phyloP scores from a whole-genome alignment of 1,140 invertebrate species.

The Polypedilum vanderplanki region DNA sequence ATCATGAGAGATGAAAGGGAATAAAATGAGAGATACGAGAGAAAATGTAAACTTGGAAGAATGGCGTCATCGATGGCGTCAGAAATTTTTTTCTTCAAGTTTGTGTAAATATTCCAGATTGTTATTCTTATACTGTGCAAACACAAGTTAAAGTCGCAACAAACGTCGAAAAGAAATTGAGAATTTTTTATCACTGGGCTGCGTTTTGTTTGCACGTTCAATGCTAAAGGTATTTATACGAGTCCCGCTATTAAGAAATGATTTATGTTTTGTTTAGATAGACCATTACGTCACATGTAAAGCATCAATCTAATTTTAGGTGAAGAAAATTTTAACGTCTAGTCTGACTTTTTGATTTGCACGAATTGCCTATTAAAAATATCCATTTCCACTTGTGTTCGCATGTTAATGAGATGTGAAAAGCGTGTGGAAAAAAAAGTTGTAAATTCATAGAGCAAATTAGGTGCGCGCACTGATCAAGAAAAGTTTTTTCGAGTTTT shows the following conservation, averaged over 20 bases:
- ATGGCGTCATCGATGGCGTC: slow-evolving; percentile 3
- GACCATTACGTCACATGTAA: background rate
- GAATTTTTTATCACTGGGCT: background rate
- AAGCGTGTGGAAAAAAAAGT: no score
- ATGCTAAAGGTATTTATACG: background rate
- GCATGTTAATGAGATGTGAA: no score
- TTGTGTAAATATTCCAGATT: background rate
- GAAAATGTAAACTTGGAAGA: background rate
- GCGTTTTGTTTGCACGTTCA: background rate
- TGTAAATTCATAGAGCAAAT: no score
- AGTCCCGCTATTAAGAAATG: slow-evolving; percentile 17
- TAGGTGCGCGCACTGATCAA: no score
- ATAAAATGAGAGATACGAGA: no score
- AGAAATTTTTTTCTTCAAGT: background rate
- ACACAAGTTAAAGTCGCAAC: background rate
- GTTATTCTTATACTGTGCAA: background rate
- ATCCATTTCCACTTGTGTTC: no score
- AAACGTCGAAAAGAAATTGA: background rate
- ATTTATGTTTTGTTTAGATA: slow-evolving; percentile 3
- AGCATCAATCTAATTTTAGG: no score
- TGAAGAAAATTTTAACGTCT: no score
- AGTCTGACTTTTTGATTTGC: no score
- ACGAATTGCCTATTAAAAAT: no score
- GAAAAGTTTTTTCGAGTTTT: no score
- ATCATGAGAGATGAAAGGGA: background rate